Percentiles rank a stretch among this genome's conserved stretches.
phyloP scores from a whole-genome alignment of 2,797 vertebrate genomes.

The Linurgus olivaceus region DNA sequence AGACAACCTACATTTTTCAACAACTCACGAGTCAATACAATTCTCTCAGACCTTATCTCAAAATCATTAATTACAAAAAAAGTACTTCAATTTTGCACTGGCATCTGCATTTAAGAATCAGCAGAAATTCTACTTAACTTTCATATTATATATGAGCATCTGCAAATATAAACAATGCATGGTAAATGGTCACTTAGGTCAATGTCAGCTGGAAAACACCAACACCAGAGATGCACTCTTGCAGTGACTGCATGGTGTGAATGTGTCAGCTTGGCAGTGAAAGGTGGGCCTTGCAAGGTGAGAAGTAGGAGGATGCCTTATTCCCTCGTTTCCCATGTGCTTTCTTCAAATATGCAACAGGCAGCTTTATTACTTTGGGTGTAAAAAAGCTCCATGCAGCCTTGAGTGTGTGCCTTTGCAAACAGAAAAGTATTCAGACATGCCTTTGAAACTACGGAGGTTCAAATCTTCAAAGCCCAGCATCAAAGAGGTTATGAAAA shows the following conservation, averaged over 20 bases:
- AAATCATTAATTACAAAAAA: background rate
- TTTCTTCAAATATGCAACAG: background rate
- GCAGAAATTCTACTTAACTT: background rate
- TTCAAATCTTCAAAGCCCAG: background rate
- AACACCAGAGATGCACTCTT: background rate
- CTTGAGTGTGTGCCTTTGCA: background rate
- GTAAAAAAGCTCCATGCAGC: fast-evolving
- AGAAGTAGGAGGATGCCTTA: background rate
- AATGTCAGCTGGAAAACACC: background rate
- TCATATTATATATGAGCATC: background rate
- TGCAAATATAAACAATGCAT: background rate
- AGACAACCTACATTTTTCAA: background rate
- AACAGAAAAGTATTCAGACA: background rate
- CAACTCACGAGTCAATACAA: background rate
- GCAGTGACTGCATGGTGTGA: fast-evolving
- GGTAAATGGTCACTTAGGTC: background rate
- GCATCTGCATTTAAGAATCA: background rate
- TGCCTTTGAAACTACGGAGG: background rate
- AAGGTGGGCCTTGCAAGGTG: background rate
- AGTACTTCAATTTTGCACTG: background rate
- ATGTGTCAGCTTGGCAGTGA: background rate
- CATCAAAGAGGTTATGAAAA: background rate
- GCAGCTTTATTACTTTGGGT: background rate
- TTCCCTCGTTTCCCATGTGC: background rate
- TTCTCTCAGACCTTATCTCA: background rate